Evolutionary conservation across 2,113 vertebrate species (phyloP), one percentile per base, ranked within the genome.

Genomic region (Saccopteryx bilineata): DNA sequence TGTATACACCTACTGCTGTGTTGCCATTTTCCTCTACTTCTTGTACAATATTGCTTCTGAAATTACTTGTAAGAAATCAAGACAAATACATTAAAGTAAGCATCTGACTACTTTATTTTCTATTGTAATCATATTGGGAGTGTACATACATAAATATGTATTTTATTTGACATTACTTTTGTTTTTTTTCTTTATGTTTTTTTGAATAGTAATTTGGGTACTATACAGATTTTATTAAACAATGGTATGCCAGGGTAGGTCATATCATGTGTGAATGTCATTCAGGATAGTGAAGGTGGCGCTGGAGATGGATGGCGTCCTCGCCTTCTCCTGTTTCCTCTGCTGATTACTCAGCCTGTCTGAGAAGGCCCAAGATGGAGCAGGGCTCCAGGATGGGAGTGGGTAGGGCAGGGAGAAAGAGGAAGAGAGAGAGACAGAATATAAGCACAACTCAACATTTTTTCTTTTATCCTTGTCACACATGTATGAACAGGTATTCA

Each of bases 221-320:
- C 26, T 3, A 10, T 0, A 4, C 14, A 66, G 75, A 31, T 48
- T 10, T 74, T 72, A 82, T 48, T 11, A 14, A 66, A n/a, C n/a
- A 21, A 5, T 17, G 5, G 5, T 33, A 13, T 33, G 63, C 54
- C 65, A 24, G 8, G 5, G n/a, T 58, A 23, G 48, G 7, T 48
- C 19, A 13, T 2, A 0, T n/a, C 50, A 5, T 9, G 7, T 13
- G 24, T 52, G 58, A 15, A 1, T 17, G 19, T 31, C 33, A 2
- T 11, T 68, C 60, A 7, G 60, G 90, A 15, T 3, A 14, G 14
- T 0, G 4, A 23, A 0, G 52, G 46, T 9, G n/a, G 6, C 26
- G 1, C 14, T 56, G 50, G 21, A 56, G 26, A 9, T 26, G 2
- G 0, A 0, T 33, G 52, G 5, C 4, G 3, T 14, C 31, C 19